Evolutionary conservation across 1,140 invertebrate species (phyloP).

Genomic region (Melipona quadrifasciata): DNA sequence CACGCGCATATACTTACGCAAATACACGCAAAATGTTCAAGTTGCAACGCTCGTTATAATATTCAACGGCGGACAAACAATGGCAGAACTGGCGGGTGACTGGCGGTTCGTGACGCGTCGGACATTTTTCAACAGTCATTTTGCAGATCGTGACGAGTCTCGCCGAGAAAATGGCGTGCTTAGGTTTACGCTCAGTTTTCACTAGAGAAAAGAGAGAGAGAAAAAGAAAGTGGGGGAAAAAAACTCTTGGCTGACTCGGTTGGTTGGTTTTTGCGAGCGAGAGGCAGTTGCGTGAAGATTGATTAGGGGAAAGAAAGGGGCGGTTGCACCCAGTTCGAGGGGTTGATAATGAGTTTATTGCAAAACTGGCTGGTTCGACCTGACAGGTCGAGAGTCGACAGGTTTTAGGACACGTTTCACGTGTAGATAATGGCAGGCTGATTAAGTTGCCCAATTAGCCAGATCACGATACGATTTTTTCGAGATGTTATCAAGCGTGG

Average conservation of each 20-base stretch:
- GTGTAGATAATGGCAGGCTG: neutral
- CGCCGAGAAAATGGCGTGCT: constrained; percentile 1
- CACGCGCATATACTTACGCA: neutral
- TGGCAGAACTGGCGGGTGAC: neutral
- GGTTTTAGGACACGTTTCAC: neutral
- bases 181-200: neutral
- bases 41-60: neutral
- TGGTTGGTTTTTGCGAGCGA: neutral
- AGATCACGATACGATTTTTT: neutral
- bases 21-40: neutral
- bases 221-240: neutral
- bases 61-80: neutral
- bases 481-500: neutral
- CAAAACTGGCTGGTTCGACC: neutral
- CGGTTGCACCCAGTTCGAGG: neutral
- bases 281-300: neutral
- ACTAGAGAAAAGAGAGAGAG: too few relatives aligned
- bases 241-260: neutral
- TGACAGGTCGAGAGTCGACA: neutral
- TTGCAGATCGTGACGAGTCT: neutral
- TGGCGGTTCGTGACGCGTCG: constrained; percentile 22
- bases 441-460: neutral
- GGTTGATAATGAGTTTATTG: neutral
- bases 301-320: neutral
- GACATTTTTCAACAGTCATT: constrained; percentile 42